A percentile compares a stretch with the other conserved stretches of the same genome.
Conservation (phyloP, 2,113 vertebrate genomes). For the Micronisus gabar region DNA sequence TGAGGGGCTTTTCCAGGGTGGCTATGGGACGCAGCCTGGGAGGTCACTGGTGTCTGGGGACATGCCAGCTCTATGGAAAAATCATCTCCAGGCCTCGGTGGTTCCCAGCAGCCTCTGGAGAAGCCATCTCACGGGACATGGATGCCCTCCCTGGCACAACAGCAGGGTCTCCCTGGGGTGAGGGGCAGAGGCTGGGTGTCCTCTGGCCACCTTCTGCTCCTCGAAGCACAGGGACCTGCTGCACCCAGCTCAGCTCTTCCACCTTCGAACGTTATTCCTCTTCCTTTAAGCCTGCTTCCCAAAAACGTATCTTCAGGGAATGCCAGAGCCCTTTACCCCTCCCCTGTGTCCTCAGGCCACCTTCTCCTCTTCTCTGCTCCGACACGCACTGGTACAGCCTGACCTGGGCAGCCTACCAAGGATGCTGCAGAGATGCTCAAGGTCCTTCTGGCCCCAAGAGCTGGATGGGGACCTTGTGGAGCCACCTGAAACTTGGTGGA, state of each 20-base stretch:
- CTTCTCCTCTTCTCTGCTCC: neutral
- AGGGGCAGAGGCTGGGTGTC: too few relatives aligned
- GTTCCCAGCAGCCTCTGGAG: neutral
- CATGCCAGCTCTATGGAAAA: neutral
- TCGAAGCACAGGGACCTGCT: neutral
- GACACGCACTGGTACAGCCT: accelerated
- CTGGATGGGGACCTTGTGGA: neutral
- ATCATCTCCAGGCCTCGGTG: neutral
- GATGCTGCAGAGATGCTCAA: neutral
- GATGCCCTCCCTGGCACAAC: neutral
- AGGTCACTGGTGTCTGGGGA: neutral
- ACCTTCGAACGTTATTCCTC: neutral
- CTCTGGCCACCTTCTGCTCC: neutral
- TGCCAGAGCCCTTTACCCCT: neutral
- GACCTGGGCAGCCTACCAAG: neutral
- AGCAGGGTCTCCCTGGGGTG: neutral
- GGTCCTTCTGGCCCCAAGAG: neutral
- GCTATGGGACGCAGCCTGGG: neutral
- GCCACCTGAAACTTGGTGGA: neutral
- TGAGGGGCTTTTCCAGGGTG: neutral
- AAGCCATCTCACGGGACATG: neutral
- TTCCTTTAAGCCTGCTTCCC: neutral
- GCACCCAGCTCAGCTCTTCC: neutral
- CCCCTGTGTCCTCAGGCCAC: neutral
- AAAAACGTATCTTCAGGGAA: neutral